phyloP scores from a whole-genome alignment of 1,140 invertebrate species.

The Wiebesia pumilae region DNA sequence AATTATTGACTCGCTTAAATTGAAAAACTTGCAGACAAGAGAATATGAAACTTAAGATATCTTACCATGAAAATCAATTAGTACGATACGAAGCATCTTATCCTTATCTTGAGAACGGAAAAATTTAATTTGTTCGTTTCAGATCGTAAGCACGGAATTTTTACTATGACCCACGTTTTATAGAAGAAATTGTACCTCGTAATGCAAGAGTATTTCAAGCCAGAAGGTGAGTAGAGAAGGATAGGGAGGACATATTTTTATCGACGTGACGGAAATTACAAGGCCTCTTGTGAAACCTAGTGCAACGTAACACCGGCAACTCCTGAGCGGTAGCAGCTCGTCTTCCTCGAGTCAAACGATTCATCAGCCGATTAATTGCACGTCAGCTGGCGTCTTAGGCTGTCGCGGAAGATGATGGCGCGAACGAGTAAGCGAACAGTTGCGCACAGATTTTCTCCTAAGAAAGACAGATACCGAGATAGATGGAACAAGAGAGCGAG shows the following conservation, averaged over 20 bases:
- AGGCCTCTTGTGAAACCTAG: neutral
- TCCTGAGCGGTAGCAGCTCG: neutral
- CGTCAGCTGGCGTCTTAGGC: constrained; percentile 48
- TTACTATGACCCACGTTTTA: neutral
- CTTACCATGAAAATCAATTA: neutral
- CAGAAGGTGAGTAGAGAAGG: neutral
- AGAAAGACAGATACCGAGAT: constrained; percentile 32
- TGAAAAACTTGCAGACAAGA: too few species aligned
- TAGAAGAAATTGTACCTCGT: neutral
- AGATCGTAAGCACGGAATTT: neutral
- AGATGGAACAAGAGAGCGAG: neutral
- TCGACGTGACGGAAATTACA: constrained; percentile 46
- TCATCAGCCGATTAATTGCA: constrained; percentile 53
- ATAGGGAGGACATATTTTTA: constrained; percentile 37
- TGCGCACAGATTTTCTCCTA: constrained; percentile 20
- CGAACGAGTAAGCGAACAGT: constrained; percentile 11
- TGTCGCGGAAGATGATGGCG: constrained; percentile 5
- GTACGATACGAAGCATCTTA: neutral
- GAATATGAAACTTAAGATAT: too few species aligned
- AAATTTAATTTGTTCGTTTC: neutral
- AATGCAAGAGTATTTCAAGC: neutral
- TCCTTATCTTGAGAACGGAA: neutral
- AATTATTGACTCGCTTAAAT: too few species aligned
- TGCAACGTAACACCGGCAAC: neutral
- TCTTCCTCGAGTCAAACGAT: constrained; percentile 49